Base-by-base conservation (phyloP, 2,888 invertebrate species). In the Epirrhoe tristata region DNA sequence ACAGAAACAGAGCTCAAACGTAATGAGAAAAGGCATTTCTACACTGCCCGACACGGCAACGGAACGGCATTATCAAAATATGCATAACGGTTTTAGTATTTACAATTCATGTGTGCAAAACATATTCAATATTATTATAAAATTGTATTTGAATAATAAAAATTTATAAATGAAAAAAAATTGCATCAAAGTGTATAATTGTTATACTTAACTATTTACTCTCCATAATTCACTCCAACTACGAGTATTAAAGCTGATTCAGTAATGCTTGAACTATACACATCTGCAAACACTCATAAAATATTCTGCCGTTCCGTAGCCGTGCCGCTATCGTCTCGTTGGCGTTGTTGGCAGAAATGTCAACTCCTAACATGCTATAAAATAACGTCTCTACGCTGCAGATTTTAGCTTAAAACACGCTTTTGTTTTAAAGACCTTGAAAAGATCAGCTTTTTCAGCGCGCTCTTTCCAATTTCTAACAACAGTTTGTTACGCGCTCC, bases 391-490 rank as follows among this genome's bases (percentile, higher is more conserved):
- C 39, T 10, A 43, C 39, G 12, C 55, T 70, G 60, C 63, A 68
- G 43, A 58, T 61, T 58, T 67, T 54, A 56, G 58, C 71, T 63
- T 72, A 75, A 77, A 77, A 80, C 75, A 74, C 69, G 75, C 77
- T 81, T 85, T 81, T 81, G 78, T 82, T 84, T 83, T 78, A 82
- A 82, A 60, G 79, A 71, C 74, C 66, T 74, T 83, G 77, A 78
- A 84, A 83, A 82, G 81, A 85, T 81, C 78, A 80, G 74, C 73
- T 58, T 73, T 70, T 63, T 58, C 55, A 14, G 56, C 46, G 67
- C 69, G 51, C 36, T 63, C n/a, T 58, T 36, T 53, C 48, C 32
- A 2, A 12, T 24, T 59, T 39, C 46, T 31, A 1, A 6, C 7
- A 24, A 4, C 5, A 43, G 52, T n/a, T 59, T 59, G 51, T 14